Conservation (phyloP, 2,113 vertebrate species). For the Pelecanoides urinatrix region DNA sequence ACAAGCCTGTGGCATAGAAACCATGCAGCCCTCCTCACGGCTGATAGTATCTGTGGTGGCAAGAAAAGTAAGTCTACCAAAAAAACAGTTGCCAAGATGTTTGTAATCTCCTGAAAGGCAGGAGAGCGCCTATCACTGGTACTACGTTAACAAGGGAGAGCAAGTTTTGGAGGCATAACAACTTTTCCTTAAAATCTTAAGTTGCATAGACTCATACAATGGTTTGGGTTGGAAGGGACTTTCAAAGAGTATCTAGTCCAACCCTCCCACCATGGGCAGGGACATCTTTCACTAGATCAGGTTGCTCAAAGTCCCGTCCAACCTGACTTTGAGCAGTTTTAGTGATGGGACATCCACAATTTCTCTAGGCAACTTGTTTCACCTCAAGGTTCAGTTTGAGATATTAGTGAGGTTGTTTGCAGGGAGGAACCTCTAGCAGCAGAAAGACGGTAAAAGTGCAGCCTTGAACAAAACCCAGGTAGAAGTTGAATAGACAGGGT, state of each 20-base stretch:
- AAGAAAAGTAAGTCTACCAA: no score
- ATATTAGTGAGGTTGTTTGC: background rate
- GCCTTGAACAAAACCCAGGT: background rate
- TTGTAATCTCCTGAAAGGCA: fast-evolving
- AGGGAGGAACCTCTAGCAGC: background rate
- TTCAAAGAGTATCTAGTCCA: background rate
- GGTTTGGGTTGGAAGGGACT: background rate
- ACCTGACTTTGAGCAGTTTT: background rate
- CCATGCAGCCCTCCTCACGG: fast-evolving
- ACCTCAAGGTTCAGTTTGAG: background rate
- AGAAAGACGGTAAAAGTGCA: background rate
- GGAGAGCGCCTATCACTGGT: fast-evolving
- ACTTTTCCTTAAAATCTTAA: background rate
- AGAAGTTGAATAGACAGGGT: background rate
- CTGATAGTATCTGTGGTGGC: no score
- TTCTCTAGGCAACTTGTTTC: background rate
- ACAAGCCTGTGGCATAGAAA: background rate
- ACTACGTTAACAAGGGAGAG: background rate
- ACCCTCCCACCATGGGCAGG: background rate
- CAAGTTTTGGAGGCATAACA: background rate
- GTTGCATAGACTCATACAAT: background rate
- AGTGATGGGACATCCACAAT: background rate
- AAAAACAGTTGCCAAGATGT: fast-evolving
- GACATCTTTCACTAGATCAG: background rate
- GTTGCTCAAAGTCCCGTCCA: background rate